Conservation (phyloP, 2,113 vertebrate genomes). For the Amazona vittata region DNA sequence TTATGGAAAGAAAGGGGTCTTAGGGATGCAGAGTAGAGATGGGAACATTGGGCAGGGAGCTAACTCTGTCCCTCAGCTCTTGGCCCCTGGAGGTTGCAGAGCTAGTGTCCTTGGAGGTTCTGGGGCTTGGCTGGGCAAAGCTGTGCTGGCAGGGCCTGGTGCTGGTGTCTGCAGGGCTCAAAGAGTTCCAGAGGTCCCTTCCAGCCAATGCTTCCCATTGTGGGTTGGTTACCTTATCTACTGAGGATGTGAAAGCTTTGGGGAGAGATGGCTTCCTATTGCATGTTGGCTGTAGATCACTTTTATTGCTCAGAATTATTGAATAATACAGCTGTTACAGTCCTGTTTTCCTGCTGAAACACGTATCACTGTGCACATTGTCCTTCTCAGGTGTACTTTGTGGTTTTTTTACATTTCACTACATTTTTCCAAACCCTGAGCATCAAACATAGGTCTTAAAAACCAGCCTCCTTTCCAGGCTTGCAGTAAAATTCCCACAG, state of each 20-base stretch:
- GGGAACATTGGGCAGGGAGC: background rate
- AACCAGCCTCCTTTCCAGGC: background rate
- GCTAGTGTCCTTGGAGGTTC: background rate
- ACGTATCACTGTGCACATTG: fast-evolving
- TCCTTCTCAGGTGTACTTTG: background rate
- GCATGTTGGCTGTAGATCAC: background rate
- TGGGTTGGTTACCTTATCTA: background rate
- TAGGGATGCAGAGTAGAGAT: background rate
- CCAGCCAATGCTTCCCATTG: fast-evolving
- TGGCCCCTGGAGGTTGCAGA: background rate
- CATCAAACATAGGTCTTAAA: background rate
- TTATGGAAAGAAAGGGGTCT: background rate
- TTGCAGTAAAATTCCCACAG: constrained; percentile 18
- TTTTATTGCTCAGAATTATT: background rate
- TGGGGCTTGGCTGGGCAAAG: background rate
- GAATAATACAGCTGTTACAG: fast-evolving
- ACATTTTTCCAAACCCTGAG: background rate
- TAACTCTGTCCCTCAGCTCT: background rate
- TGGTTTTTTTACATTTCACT: background rate
- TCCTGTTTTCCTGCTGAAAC: background rate
- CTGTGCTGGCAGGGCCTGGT: fast-evolving
- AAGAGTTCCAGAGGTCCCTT: background rate
- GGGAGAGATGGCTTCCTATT: background rate
- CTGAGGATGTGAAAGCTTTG: background rate
- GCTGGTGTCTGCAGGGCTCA: background rate